Conservation (phyloP, 2,888 invertebrate genomes). For the Bhutanitis thaidina region DNA sequence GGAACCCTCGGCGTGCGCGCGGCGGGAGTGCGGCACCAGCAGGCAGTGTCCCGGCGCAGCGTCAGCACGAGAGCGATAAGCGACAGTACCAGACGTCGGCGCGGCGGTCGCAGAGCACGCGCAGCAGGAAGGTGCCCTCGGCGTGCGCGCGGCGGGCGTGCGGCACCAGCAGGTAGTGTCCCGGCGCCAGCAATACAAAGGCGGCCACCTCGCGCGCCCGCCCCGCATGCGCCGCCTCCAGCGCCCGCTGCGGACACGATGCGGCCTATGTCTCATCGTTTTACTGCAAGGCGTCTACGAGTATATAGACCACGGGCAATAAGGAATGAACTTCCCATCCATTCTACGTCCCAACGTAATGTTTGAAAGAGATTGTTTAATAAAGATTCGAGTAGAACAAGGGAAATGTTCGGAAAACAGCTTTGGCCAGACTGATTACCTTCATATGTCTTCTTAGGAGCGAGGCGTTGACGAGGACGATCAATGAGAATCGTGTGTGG, state of each 20-base stretch:
- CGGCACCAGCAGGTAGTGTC: constrained; percentile 86
- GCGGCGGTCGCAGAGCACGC: constrained; percentile 86
- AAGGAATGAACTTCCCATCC: too few relatives aligned
- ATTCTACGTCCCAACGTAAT: too few relatives aligned
- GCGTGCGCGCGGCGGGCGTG: constrained; percentile 84
- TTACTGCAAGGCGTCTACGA: too few relatives aligned
- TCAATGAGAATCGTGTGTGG: too few relatives aligned
- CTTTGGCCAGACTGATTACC: too few relatives aligned
- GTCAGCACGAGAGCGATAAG: background rate
- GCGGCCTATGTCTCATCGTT: too few relatives aligned
- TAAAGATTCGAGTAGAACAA: too few relatives aligned
- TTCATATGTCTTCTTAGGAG: too few relatives aligned
- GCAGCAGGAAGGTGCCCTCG: constrained; percentile 85
- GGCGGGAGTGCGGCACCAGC: constrained; percentile 85
- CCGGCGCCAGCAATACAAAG: constrained; percentile 86
- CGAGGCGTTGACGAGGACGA: too few relatives aligned
- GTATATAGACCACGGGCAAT: too few relatives aligned
- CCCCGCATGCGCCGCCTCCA: constrained; percentile 84
- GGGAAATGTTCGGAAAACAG: too few relatives aligned
- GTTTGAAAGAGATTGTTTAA: too few relatives aligned
- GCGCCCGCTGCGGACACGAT: constrained; percentile 65
- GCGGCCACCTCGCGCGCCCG: constrained; percentile 84
- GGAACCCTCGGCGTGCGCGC: constrained; percentile 83
- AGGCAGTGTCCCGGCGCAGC: constrained; percentile 88
- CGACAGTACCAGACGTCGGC: constrained; percentile 82